phyloP scores from a whole-genome alignment of 2,888 invertebrate species.

The Leptinotarsa rubiginosa region DNA sequence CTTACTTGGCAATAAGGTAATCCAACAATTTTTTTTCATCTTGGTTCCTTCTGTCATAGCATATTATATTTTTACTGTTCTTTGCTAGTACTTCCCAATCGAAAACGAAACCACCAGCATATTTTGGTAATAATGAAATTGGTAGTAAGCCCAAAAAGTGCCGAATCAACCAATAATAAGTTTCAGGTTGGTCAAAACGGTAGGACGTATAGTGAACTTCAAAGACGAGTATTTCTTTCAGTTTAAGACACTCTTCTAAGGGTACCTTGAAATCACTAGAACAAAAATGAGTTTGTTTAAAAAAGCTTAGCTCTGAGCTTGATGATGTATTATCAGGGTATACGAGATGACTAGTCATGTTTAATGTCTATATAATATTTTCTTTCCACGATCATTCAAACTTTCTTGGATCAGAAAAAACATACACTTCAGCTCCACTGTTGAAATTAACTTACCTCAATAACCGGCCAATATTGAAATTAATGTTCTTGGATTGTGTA shows the following conservation, averaged over 20 bases:
- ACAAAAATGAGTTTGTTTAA: constrained; percentile 7
- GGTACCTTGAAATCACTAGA: constrained; percentile 39
- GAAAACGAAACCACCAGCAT: constrained; percentile 43
- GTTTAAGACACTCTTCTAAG: constrained; percentile 42
- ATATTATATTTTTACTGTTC: constrained; percentile 42
- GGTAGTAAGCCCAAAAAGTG: constrained; percentile 55
- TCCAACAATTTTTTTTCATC: constrained; percentile 36
- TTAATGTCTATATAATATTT: too few species aligned
- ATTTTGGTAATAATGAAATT: constrained; percentile 50
- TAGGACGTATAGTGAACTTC: constrained; percentile 35
- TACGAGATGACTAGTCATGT: too few species aligned
- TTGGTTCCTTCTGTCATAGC: constrained; percentile 30
- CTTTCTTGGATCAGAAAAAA: background rate
- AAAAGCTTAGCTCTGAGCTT: too few species aligned
- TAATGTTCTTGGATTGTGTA: constrained; percentile 33
- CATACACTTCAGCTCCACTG: background rate
- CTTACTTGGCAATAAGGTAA: constrained; percentile 46
- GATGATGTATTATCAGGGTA: too few species aligned
- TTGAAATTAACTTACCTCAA: constrained; percentile 42
- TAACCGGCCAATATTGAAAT: constrained; percentile 34
- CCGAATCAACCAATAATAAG: constrained; percentile 53
- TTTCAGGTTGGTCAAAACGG: constrained; percentile 37
- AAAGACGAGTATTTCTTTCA: constrained; percentile 48
- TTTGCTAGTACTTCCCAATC: constrained; percentile 48
- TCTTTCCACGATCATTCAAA: too few species aligned